phyloP scores from a whole-genome alignment of 2,797 vertebrate species.

The Tragelaphus eurycerus region DNA sequence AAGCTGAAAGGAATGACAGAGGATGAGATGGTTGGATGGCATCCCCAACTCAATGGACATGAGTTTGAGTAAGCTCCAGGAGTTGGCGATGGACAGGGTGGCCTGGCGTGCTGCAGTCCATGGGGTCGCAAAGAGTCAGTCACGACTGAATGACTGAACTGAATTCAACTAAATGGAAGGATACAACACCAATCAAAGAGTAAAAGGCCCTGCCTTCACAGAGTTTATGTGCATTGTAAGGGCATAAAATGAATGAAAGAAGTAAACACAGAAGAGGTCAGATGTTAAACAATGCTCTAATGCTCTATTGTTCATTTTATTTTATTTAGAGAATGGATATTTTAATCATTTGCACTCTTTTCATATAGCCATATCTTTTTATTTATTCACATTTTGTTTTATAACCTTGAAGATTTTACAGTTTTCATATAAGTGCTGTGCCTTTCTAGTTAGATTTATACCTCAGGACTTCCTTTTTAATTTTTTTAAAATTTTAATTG shows the following conservation, averaged over 20 bases:
- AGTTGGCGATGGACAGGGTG: too few relatives aligned
- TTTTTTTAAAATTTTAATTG: too few relatives aligned
- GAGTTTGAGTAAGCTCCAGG: too few relatives aligned
- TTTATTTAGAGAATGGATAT: not conserved
- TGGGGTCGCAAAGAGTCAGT: too few relatives aligned
- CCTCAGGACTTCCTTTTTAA: not conserved
- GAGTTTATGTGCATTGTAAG: not conserved
- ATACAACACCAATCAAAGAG: not conserved
- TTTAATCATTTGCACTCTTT: not conserved
- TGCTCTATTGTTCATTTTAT: not conserved
- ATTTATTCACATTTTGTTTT: not conserved
- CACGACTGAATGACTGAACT: too few relatives aligned
- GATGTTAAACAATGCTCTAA: not conserved
- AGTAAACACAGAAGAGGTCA: not conserved
- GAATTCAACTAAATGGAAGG: too few relatives aligned
- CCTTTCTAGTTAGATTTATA: not conserved
- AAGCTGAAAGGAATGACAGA: too few relatives aligned
- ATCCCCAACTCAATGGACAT: too few relatives aligned
- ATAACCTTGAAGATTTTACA: constrained; percentile 4
- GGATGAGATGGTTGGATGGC: too few relatives aligned
- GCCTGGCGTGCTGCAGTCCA: too few relatives aligned
- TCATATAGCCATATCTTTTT: not conserved
- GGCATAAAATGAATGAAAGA: not conserved
- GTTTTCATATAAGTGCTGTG: not conserved
- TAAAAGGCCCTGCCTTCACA: not conserved